Conservation (phyloP, 1,140 invertebrate species). For the Trachelipus rathkii region DNA sequence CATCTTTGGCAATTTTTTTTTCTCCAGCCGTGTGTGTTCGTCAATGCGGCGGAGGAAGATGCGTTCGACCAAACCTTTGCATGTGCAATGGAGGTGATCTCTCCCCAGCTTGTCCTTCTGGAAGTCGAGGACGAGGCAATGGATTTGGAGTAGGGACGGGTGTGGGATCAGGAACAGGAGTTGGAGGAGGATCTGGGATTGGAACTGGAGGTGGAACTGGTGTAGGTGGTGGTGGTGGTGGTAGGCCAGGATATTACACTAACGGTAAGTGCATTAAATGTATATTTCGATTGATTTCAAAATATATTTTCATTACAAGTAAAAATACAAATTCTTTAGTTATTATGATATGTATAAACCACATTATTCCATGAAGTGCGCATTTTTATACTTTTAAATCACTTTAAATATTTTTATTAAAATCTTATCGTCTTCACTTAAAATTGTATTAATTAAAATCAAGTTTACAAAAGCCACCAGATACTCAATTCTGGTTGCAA, state of each 20-base stretch:
- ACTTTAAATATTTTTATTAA: no score
- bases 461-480: no score
- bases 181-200: slow-evolving; percentile 61
- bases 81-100: slow-evolving; percentile 61
- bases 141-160: slow-evolving; percentile 12
- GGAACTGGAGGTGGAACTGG: slow-evolving; percentile 65
- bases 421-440: no score
- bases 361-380: no score
- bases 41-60: slow-evolving; percentile 67
- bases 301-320: no score
- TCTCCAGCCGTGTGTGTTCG: slow-evolving; percentile 67
- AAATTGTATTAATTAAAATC: no score
- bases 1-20: background rate
- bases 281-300: no score
- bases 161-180: background rate
- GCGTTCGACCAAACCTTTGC: slow-evolving; percentile 77
- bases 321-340: no score
- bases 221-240: slow-evolving; percentile 63
- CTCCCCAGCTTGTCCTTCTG: slow-evolving; percentile 46
- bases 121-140: slow-evolving; percentile 16
- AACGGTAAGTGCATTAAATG: slow-evolving; percentile 13
- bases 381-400: no score
- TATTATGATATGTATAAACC: no score
- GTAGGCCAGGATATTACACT: slow-evolving; percentile 44
- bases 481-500: no score